Evolutionary conservation across 2,888 invertebrate genomes (phyloP), one percentile per base, ranked within the genome.

Genomic region (Hyles lineata): DNA sequence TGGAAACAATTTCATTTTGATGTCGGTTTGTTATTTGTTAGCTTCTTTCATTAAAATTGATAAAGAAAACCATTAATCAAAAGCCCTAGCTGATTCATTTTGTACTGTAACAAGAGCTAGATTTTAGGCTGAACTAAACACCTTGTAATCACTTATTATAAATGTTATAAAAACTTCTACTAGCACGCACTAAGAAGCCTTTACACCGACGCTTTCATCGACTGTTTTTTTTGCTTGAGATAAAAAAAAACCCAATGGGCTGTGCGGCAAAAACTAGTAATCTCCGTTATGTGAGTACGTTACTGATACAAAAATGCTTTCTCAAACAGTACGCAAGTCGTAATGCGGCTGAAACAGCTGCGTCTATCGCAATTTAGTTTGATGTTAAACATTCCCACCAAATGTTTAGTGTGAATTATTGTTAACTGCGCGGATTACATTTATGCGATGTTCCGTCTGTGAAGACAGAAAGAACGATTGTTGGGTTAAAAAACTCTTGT

Each of bases 361-460:
- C 76, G 76, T 74, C 73, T 79, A 80, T 78, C 77, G 77, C 73
- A 78, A 80, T 79, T 82, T 80, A 81, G 80, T 79, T 74, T 79
- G 76, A 76, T 78, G 78, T 73, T 75, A 78, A 72, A 75, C 75
- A 73, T 79, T 76, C 75, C 74, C 75, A 74, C 75, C 74, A 70
- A 73, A 76, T 70, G 71, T 76, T 75, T 79, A 73, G 72, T 72
- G 52, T 76, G 73, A 75, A 70, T 75, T 73, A 73, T 67, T 59
- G 67, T 70, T 52, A 58, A 70, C 59, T 67, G 32, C 71, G 25
- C 43, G 63, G 62, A 73, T 72, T 69, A 72, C 72, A 61, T 72
- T 72, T 60, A 72, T 69, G 60, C 70, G 69, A 69, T 72, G 70
- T 52, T 70, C 60, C 72, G 50, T 32, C 50, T 55, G 11, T 21